These are phyloP conservation scores for Entosphenus tridentatus DNA, from an alignment of 2,113 vertebrate species.

Conservation along the genomic window DNA sequence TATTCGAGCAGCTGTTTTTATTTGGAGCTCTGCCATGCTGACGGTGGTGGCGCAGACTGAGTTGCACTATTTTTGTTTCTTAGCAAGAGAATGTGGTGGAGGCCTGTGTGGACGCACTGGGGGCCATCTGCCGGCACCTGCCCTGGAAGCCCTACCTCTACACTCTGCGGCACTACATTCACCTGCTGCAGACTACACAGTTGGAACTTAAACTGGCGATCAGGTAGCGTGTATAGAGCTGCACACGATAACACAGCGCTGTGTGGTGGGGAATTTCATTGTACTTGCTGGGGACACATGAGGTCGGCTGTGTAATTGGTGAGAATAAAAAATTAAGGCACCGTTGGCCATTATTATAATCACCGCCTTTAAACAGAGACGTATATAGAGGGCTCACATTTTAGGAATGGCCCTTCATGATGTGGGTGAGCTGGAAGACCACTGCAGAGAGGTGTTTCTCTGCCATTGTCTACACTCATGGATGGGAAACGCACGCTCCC, in stretches of 20 bases:
- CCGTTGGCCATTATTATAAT: neutral
- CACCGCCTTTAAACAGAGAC: neutral
- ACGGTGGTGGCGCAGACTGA: constrained; percentile 1
- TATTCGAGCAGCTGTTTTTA: neutral
- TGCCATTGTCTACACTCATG: too few relatives aligned
- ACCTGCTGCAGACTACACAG: constrained; percentile 49
- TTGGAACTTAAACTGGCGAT: constrained; percentile 57
- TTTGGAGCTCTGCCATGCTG: neutral
- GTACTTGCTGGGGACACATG: neutral
- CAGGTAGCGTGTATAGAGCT: constrained; percentile 23
- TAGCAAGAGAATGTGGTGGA: constrained; percentile 45
- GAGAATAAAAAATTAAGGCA: neutral
- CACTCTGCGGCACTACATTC: constrained; percentile 67
- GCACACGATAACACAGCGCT: too few relatives aligned
- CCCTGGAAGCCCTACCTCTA: constrained; percentile 76
- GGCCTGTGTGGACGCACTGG: constrained; percentile 56
- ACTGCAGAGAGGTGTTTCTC: too few relatives aligned
- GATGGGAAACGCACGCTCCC: too few relatives aligned
- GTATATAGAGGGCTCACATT: neutral
- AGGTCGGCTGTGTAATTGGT: neutral
- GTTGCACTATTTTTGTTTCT: constrained; percentile 12
- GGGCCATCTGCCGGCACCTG: constrained; percentile 52
- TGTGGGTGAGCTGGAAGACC: too few relatives aligned
- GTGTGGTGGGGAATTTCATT: neutral
- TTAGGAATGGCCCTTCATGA: too few relatives aligned